These are phyloP conservation scores for Lophochroa leadbeateri DNA, from an alignment of 2,113 vertebrate genomes.

Conservation along the genomic window DNA sequence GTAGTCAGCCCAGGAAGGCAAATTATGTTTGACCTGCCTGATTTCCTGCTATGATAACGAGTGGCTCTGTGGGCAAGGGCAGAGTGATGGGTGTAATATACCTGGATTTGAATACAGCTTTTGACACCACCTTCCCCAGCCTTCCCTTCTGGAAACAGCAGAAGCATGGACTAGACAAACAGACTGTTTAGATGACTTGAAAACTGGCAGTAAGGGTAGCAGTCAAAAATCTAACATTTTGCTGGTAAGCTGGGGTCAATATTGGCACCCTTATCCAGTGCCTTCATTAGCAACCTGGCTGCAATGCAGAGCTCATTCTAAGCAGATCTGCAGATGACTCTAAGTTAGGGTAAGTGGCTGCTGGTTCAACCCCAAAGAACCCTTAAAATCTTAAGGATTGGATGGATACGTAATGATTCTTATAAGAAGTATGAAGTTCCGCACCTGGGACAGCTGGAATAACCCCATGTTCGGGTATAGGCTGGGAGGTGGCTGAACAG, in stretches of 20 bases:
- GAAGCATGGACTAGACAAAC: not conserved
- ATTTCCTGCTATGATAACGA: not conserved
- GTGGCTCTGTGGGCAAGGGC: not conserved
- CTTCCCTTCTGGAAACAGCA: not conserved
- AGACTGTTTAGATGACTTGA: not conserved
- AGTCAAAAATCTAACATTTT: not conserved
- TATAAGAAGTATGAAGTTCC: not conserved
- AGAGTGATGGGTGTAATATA: not conserved
- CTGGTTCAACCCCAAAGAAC: not conserved
- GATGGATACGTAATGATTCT: not conserved
- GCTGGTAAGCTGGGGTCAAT: not conserved
- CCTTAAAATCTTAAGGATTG: not conserved
- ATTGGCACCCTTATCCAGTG: not conserved
- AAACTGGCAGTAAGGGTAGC: not conserved
- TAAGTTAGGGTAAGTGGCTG: not conserved
- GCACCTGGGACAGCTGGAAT: not conserved
- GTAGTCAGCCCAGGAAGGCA: not conserved
- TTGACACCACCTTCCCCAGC: not conserved
- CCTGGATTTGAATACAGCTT: not conserved
- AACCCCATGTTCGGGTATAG: not conserved
- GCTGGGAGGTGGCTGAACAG: not conserved
- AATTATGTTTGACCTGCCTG: not conserved
- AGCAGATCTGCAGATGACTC: not conserved
- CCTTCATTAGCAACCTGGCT: not conserved
- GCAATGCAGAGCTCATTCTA: not conserved